Evolutionary conservation across 2,113 vertebrate species (phyloP).

Genomic region (Xiphorhynchus elegans): DNA sequence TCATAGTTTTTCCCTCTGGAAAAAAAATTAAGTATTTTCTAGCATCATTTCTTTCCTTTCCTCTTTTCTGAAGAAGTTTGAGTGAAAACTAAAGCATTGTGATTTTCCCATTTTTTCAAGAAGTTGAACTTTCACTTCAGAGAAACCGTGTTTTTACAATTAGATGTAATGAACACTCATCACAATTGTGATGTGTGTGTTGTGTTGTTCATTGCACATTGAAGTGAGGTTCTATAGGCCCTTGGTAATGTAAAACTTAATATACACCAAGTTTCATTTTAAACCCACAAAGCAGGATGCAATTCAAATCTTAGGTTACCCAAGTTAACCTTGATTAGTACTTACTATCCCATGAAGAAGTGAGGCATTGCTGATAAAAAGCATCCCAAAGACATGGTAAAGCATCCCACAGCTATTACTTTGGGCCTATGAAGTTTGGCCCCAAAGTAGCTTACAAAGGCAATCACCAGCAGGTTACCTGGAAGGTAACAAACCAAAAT

Average conservation of each 20-base stretch:
- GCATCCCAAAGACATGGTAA: constrained; percentile 84
- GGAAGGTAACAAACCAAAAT: neutral
- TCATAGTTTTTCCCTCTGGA: neutral
- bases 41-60: neutral
- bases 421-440: constrained; percentile 88
- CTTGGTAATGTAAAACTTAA: neutral
- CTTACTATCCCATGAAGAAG: constrained; percentile 96
- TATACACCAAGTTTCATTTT: neutral
- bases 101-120: rapidly evolving
- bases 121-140: neutral
- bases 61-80: neutral
- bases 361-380: constrained; percentile 87
- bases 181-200: rapidly evolving
- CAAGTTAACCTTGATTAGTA: neutral
- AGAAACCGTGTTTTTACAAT: neutral
- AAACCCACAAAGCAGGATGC: neutral
- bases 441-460: constrained; percentile 92
- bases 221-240: neutral
- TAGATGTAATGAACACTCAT: neutral
- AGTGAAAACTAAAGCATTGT: neutral
- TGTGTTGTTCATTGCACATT: rapidly evolving
- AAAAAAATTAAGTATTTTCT: neutral
- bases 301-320: neutral
- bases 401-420: constrained; percentile 84
- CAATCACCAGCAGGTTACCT: constrained; percentile 92